Base-by-base conservation (phyloP, 2,113 vertebrate species). In the Silurus asotus region DNA sequence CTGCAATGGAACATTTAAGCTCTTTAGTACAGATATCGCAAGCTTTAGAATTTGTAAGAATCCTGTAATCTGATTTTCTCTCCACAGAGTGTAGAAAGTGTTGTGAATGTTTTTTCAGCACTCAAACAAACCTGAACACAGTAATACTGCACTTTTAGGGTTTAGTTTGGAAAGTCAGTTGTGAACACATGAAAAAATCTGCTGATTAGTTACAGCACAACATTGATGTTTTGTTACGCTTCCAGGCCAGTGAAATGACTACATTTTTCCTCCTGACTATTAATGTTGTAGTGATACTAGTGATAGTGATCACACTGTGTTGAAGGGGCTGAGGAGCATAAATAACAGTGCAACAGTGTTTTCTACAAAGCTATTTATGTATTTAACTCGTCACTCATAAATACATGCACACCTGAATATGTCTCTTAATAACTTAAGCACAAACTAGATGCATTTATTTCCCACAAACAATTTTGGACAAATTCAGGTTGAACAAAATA, bases 291-390 rank as follows among this genome's bases (percentile, higher is more conserved):
- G 20, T 8, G 14, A 74, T 14, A 10, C 56, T 3, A 58, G 56
- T 13, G 56, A 58, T 58, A 8, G 56, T 14, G 56, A 1, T 37
- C 55, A 56, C 8, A 49, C 7, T 5, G n/a, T 9, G 9, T 8
- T 72, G 19, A 9, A 4, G 17, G 69, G 17, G 37, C 45, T 72
- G 8, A 10, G 1, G 4, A 20, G 70, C 45, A 74, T 55, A 70
- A 23, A 79, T 59, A 8, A 74, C 10, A 70, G 20, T 58, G n/a
- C 53, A 85, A 37, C 23, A 72, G 14, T 67, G 59, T 72, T n/a
- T 85, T 77, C 14, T 86, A 55, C 19, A 88, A 61, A 84, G 70
- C 23, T 74, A 13, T 82, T 81, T 88, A 89, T 86, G 75, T 84
- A 78, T 75, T 53, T 37, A 76, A 15, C 14, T 62, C 13, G 56